Conservation (phyloP, 2,113 vertebrate species). For the Limnothrissa miodon region DNA sequence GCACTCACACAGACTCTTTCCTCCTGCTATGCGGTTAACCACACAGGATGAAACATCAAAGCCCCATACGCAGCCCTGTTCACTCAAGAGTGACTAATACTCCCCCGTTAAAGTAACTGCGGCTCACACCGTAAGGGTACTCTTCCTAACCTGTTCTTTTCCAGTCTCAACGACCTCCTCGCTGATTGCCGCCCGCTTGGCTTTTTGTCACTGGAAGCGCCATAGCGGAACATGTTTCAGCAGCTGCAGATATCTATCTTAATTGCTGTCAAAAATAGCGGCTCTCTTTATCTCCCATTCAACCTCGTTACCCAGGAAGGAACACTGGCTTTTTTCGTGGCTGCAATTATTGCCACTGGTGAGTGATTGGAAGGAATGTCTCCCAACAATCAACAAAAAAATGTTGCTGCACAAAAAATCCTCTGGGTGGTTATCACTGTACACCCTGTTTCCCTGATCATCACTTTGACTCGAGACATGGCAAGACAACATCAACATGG, state of each 20-base stretch:
- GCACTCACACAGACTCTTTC: neutral
- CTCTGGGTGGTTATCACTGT: constrained; percentile 18
- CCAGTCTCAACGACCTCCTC: neutral
- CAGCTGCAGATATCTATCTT: constrained; percentile 43
- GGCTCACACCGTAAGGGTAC: neutral
- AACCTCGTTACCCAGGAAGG: constrained; percentile 14
- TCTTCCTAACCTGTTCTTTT: neutral
- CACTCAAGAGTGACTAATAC: neutral
- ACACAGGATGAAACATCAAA: neutral
- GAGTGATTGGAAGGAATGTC: constrained; percentile 30
- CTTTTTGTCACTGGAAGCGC: constrained; percentile 1
- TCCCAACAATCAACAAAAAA: constrained; percentile 29
- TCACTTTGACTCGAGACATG: neutral
- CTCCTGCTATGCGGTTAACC: neutral
- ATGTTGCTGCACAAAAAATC: neutral
- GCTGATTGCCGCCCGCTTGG: neutral
- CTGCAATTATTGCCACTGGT: constrained; percentile 26
- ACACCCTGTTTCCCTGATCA: constrained; percentile 18
- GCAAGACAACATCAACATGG: neutral
- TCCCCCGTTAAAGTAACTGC: neutral
- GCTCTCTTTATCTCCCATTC: constrained; percentile 24
- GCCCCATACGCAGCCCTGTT: neutral
- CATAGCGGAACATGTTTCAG: constrained; percentile 36
- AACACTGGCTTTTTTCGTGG: constrained; percentile 32
- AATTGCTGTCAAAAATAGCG: constrained; percentile 45